Conservation (phyloP, 2,113 vertebrate species). For the Struthio camelus region DNA sequence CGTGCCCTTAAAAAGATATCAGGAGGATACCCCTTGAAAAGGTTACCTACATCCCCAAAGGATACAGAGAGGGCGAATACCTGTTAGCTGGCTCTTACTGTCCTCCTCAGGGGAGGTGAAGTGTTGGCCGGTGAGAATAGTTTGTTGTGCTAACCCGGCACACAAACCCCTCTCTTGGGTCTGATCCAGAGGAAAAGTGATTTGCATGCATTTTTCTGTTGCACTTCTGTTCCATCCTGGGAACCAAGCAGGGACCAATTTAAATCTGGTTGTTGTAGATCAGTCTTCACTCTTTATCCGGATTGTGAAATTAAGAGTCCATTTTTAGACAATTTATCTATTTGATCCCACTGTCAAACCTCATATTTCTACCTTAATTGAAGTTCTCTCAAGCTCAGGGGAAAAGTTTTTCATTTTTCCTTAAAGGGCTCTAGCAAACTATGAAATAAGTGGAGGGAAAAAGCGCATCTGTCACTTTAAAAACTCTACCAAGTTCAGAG, state of each 20-base stretch:
- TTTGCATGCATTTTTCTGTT: not conserved
- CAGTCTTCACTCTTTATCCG: not conserved
- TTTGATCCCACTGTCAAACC: not conserved
- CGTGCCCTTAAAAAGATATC: accelerated
- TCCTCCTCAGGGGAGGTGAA: not conserved
- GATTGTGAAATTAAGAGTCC: not conserved
- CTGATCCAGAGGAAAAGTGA: not conserved
- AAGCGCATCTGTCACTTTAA: not conserved
- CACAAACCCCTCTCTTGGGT: not conserved
- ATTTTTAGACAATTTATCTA: not conserved
- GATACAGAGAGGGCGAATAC: not conserved
- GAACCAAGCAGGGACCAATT: not conserved
- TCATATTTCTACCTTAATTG: not conserved
- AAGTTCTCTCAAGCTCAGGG: not conserved
- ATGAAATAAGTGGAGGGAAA: not conserved
- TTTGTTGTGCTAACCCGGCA: not conserved
- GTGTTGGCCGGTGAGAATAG: not conserved
- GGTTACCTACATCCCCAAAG: not conserved
- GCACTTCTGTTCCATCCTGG: not conserved
- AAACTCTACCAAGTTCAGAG: not conserved
- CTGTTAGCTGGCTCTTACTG: not conserved
- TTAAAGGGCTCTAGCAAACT: not conserved
- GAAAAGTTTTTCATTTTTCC: not conserved
- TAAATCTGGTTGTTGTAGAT: not conserved
- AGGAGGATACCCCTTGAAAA: not conserved